Evolutionary conservation across 1,140 invertebrate genomes (phyloP).

Genomic region (Drosophila repleta): DNA sequence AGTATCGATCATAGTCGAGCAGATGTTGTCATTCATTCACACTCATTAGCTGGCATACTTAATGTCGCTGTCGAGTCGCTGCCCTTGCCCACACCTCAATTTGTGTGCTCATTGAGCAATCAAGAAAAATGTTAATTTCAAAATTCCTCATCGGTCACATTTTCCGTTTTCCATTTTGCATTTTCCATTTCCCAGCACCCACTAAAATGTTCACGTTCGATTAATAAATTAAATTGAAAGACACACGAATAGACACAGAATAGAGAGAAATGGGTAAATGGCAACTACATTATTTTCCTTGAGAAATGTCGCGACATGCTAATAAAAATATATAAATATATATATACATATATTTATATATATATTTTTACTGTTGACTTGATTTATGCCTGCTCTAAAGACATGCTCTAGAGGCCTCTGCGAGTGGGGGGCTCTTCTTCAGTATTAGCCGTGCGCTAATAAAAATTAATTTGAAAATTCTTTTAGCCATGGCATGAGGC

Average conservation of each 20-base stretch:
- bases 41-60: constrained; percentile 41
- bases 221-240: constrained; percentile 82
- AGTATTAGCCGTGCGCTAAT: constrained; percentile 73
- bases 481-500: constrained; percentile 57
- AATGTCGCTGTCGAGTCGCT: constrained; percentile 27
- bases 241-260: constrained; percentile 64
- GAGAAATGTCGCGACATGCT: constrained; percentile 77
- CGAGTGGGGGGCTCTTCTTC: constrained; percentile 38
- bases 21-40: constrained; percentile 28
- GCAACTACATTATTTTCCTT: constrained; percentile 65
- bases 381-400: constrained; percentile 63
- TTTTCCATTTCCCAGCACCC: constrained; percentile 43
- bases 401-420: constrained; percentile 13
- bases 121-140: constrained; percentile 51
- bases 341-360: constrained; percentile 31
- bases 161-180: constrained; percentile 5
- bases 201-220: constrained; percentile 77
- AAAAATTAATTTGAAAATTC: constrained; percentile 83
- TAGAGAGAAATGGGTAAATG: constrained; percentile 68
- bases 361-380: constrained; percentile 25
- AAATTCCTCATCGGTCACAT: constrained; percentile 38
- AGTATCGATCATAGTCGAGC: constrained; percentile 1
- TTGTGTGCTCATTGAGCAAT: constrained; percentile 65
- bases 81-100: constrained; percentile 38
- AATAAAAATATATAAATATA: constrained; percentile 66